Percentiles rank a stretch among this genome's conserved stretches.
Conservation (phyloP, 1,140 invertebrate genomes). For the Heliconius melpomene region DNA sequence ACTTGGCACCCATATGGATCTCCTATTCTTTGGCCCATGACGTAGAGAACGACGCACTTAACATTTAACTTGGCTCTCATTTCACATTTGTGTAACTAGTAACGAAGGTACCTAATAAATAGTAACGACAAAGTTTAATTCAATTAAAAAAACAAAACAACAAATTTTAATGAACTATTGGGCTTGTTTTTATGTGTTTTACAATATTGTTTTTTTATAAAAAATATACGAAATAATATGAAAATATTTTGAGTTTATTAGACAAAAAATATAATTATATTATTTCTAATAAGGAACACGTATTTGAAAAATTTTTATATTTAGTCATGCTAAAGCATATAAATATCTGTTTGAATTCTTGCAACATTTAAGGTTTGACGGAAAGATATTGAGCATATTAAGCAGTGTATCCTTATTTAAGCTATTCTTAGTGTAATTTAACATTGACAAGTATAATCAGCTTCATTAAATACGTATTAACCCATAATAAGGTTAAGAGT, state of each 20-base stretch:
- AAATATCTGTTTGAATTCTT: conserved; percentile 27
- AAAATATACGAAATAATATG: no score
- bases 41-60: no score
- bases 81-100: no score
- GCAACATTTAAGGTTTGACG: conserved; percentile 26
- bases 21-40: no score
- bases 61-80: no score
- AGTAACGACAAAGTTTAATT: no score
- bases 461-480: background rate
- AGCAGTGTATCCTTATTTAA: conserved; percentile 25
- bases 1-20: no score
- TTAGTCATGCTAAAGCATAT: conserved; percentile 3
- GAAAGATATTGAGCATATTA: conserved; percentile 27
- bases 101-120: no score
- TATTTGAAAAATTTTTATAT: conserved; percentile 27
- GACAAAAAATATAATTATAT: background rate
- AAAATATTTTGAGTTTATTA: background rate
- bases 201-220: background rate
- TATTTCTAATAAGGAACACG: conserved; percentile 21
- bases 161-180: no score
- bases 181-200: no score
- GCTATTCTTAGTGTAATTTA: conserved; percentile 4
- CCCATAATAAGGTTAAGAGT: no score
- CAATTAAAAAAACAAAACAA: no score
- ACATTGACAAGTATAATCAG: background rate